phyloP scores from a whole-genome alignment of 2,888 invertebrate genomes.

The Agriopis marginaria region DNA sequence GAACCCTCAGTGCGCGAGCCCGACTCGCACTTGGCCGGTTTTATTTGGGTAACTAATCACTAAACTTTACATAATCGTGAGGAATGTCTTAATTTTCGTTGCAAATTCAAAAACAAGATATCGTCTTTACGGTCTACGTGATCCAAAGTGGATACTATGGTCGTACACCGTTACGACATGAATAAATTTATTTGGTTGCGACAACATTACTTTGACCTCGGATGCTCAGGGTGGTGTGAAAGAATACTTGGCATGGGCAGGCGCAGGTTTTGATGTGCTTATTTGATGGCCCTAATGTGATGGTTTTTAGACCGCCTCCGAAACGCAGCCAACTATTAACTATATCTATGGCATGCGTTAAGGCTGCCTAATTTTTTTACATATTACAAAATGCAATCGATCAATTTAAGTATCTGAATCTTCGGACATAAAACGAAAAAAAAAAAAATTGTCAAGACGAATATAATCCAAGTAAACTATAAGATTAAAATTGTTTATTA shows the following conservation, averaged over 20 bases:
- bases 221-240: conserved; percentile 38
- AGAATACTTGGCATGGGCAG: conserved; percentile 15
- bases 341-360: too few relatives aligned
- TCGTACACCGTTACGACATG: conserved; percentile 37
- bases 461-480: too few relatives aligned
- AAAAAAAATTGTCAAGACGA: too few relatives aligned
- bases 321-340: not conserved
- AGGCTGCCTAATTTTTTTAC: too few relatives aligned
- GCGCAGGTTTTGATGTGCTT: not conserved
- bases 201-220: conserved; percentile 43
- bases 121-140: conserved; percentile 26
- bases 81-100: conserved; percentile 9
- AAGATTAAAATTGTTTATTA: too few relatives aligned
- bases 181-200: conserved; percentile 43
- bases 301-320: too few relatives aligned
- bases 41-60: not conserved
- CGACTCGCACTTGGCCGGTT: not conserved
- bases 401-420: too few relatives aligned
- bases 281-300: not conserved
- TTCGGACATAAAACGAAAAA: too few relatives aligned
- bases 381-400: too few relatives aligned
- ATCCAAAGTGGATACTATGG: conserved; percentile 22
- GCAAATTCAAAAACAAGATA: conserved; percentile 18
- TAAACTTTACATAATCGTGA: not conserved
- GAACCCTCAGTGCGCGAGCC: too few relatives aligned